phyloP scores from a whole-genome alignment of 2,113 vertebrate species.

The Isichthys henryi region DNA sequence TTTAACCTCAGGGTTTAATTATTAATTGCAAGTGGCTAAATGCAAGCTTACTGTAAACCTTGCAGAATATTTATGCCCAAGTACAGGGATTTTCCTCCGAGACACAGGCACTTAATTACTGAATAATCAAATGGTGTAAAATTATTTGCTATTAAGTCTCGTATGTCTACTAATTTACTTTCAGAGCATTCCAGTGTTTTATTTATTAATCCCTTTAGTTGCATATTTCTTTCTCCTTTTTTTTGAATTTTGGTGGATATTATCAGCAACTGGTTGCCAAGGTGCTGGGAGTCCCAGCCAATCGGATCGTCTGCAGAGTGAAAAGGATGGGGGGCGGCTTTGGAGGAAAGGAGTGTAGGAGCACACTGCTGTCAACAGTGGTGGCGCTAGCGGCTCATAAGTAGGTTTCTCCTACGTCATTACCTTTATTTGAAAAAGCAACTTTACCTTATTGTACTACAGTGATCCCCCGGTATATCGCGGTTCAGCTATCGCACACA shows the following conservation, averaged over 20 bases:
- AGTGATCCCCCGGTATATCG: too few species aligned
- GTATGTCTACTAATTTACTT: not conserved
- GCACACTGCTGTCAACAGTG: slow-evolving; percentile 66
- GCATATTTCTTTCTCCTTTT: not conserved
- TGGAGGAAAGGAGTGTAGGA: slow-evolving; percentile 87
- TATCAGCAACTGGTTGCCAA: slow-evolving; percentile 65
- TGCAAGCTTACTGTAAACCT: not conserved
- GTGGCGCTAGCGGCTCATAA: slow-evolving; percentile 82
- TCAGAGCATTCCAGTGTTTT: not conserved
- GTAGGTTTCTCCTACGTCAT: slow-evolving; percentile 47
- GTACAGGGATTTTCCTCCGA: not conserved
- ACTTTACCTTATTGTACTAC: not conserved
- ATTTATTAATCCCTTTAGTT: not conserved
- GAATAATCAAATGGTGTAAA: not conserved
- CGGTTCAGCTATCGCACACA: too few species aligned
- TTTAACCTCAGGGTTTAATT: not conserved
- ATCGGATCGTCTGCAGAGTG: slow-evolving; percentile 75
- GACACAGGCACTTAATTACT: not conserved
- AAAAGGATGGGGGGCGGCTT: slow-evolving; percentile 95
- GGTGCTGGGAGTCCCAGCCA: slow-evolving; percentile 75
- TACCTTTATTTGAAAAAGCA: not conserved
- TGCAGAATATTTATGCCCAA: not conserved
- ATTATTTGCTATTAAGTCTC: not conserved
- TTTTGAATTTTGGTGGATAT: not conserved
- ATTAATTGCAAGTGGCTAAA: not conserved